phyloP scores from a whole-genome alignment of 1,140 invertebrate species.

The Musca domestica region DNA sequence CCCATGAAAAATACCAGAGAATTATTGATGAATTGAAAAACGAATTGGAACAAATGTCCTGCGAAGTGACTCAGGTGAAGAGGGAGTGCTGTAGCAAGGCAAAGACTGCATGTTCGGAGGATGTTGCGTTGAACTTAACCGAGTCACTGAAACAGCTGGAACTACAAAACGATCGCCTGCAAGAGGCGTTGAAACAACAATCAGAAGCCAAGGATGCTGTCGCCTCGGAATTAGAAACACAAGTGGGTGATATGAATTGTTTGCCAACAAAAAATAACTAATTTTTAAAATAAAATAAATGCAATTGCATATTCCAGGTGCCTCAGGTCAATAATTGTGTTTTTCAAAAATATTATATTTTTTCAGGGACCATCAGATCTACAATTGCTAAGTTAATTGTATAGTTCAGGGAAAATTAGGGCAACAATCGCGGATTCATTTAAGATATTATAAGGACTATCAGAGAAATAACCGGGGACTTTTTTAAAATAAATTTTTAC shows the following conservation, averaged over 20 bases:
- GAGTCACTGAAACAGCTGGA: slow-evolving; percentile 13
- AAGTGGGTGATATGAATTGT: slow-evolving; percentile 20
- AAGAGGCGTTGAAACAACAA: slow-evolving; percentile 17
- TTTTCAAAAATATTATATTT: too few relatives aligned
- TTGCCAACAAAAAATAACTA: too few relatives aligned
- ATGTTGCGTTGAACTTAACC: slow-evolving; percentile 29
- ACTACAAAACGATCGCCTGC: slow-evolving; percentile 24
- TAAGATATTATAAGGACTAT: too few relatives aligned
- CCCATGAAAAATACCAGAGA: slow-evolving; percentile 34
- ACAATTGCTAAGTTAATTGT: too few relatives aligned
- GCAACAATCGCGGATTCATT: too few relatives aligned
- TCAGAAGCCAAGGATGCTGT: slow-evolving; percentile 7
- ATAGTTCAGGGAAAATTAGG: too few relatives aligned
- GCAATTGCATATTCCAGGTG: too few relatives aligned
- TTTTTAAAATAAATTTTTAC: too few relatives aligned
- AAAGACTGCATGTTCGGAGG: neutral
- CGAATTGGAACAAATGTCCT: slow-evolving; percentile 34
- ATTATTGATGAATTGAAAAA: slow-evolving; percentile 36
- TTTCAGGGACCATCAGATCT: too few relatives aligned
- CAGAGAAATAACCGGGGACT: too few relatives aligned
- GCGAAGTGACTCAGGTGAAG: slow-evolving; percentile 40
- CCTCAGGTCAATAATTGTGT: too few relatives aligned
- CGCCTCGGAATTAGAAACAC: neutral
- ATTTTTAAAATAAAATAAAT: slow-evolving; percentile 1
- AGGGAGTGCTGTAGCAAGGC: slow-evolving; percentile 22